Percentiles rank a stretch among this genome's conserved stretches.
Evolutionary conservation across 2,888 invertebrate genomes (phyloP).

Genomic region (Ligdia adustata): DNA sequence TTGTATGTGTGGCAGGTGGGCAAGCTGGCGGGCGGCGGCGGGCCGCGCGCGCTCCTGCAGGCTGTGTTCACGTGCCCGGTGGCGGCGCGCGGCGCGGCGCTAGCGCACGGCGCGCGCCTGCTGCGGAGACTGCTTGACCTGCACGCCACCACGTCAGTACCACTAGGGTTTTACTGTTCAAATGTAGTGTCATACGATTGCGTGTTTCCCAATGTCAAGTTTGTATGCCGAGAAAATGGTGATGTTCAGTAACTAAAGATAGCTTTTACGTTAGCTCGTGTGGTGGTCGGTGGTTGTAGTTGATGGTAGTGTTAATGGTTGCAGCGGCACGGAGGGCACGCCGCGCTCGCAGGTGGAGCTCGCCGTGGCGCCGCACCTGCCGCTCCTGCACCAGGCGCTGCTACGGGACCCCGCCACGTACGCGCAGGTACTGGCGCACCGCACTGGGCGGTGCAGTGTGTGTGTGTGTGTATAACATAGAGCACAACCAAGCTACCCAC

Average conservation of each 20-base stretch:
- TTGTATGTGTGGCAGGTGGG: conserved; percentile 14
- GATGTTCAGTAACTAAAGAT: no score
- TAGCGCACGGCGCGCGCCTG: conserved; percentile 42
- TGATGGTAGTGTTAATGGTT: neutral
- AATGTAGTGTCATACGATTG: no score
- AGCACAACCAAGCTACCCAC: no score
- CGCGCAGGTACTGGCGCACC: conserved; percentile 15
- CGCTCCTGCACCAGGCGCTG: conserved; percentile 74
- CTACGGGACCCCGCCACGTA: conserved; percentile 44
- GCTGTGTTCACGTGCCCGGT: conserved; percentile 40
- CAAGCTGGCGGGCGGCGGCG: conserved; percentile 34
- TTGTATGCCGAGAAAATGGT: no score
- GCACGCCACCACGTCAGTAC: conserved; percentile 12
- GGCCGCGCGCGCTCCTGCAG: conserved; percentile 83
- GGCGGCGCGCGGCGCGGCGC: conserved; percentile 35
- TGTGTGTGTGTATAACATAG: no score
- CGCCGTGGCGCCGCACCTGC: conserved; percentile 73
- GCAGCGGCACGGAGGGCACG: conserved; percentile 23
- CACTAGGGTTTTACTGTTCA: no score
- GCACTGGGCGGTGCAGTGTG: no score
- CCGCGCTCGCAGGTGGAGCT: conserved; percentile 59
- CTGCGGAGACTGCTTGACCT: conserved; percentile 32
- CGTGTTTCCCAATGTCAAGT: no score
- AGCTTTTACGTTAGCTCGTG: no score
- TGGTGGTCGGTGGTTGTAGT: no score